These are phyloP conservation scores for Disparrhopalites patrizii DNA, from an alignment of 2,888 invertebrate species.

Conservation along the genomic window DNA sequence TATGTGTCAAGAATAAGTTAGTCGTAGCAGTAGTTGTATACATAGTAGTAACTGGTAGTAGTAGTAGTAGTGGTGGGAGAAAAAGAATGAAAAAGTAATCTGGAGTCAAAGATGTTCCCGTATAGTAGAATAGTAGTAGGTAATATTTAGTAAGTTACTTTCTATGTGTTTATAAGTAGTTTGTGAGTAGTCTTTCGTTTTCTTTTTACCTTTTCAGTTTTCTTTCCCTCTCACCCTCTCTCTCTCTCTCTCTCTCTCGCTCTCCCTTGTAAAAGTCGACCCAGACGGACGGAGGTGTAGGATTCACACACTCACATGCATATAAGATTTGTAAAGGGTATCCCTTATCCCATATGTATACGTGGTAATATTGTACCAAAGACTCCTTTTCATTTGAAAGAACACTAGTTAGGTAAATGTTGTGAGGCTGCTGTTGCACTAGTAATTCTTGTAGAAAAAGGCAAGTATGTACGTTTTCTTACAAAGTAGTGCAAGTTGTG, in stretches of 20 bases:
- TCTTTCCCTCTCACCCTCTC: background rate
- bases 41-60: conserved; percentile 5
- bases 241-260: background rate
- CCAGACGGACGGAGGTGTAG: conserved; percentile 7
- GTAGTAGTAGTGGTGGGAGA: background rate
- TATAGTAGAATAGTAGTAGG: conserved; percentile 12
- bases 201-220: conserved; percentile 6
- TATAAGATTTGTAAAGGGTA: conserved; percentile 10
- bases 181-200: conserved; percentile 17
- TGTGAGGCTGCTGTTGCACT: too few relatives aligned
- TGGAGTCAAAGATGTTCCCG: background rate
- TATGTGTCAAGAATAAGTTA: too few relatives aligned
- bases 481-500: background rate
- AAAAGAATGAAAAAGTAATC: background rate
- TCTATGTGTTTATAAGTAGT: background rate
- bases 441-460: too few relatives aligned
- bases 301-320: conserved; percentile 1
- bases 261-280: conserved; percentile 9
- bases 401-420: background rate
- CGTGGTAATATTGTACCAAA: background rate
- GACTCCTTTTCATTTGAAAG: background rate
- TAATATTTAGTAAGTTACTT: background rate
- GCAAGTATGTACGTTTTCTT: too few relatives aligned
- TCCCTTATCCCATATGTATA: too few relatives aligned
- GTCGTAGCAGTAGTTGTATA: conserved; percentile 2